Evolutionary conservation across 2,113 vertebrate species (phyloP), one percentile per base, ranked within the genome.

Genomic region (Synodontis membranacea): DNA sequence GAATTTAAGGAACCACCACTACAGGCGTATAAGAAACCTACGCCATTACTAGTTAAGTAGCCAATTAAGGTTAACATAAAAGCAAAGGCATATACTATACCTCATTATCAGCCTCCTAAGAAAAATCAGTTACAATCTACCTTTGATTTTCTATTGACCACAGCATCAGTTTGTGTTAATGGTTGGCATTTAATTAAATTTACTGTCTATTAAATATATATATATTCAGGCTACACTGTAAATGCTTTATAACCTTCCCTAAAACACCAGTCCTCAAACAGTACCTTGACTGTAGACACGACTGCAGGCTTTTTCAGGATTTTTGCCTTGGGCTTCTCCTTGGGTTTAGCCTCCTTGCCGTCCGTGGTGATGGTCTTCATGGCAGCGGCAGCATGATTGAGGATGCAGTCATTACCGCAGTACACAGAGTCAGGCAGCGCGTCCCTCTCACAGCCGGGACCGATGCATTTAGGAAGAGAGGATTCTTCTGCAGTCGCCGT

Each of bases 381-480:
- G 5, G 98, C 95, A 0, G 96, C 97, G 0, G 97, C 98, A 0
- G 98, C 98, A 0, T 99, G 98, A 89, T 95, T 97, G 78, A 99
- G 96, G 89, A 99, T 99, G 80, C 98, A 99, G 90, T 97, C 96
- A 0, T 93, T 97, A 87, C 98, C 97, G 83, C 98, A 99, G 91
- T 99, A 99, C 25, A 99, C 98, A 0, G 98, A 99, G 90, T 98
- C 98, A 0, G 96, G 96, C 89, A 96, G 96, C 10, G 98, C 98
- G 64, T 95, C 93, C 0, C 92, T 96, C 9, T 93, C 95, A 72
- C 98, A 99, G 82, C 98, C 98, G 0, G 98, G 97, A 3, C 98
- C 98, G 0, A 98, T 99, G 89, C 98, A 99, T 80, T 94, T 97
- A 0, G 98, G 94, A 12, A 96, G 94, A 17, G 95, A 89, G 58